phyloP scores from a whole-genome alignment of 2,888 invertebrate species.

The Drosophila kanekoi region DNA sequence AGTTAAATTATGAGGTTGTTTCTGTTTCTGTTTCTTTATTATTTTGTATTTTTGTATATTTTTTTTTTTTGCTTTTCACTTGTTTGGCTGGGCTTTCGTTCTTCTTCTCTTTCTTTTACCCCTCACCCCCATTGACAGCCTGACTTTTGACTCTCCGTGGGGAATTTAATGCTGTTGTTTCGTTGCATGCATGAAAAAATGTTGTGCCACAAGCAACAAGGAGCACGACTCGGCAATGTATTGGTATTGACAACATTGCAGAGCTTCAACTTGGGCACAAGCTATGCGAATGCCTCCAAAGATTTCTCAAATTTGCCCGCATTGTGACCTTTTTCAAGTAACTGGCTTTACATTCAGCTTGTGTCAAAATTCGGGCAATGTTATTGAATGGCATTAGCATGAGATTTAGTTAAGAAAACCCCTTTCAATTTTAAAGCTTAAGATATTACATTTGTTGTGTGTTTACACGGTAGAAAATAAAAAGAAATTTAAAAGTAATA shows the following conservation, averaged over 20 bases:
- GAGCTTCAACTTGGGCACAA: slow-evolving; percentile 29
- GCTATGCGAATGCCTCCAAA: slow-evolving; percentile 6
- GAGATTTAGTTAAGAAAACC: too few relatives aligned
- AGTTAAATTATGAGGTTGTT: slow-evolving; percentile 78
- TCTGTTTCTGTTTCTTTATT: slow-evolving; percentile 51
- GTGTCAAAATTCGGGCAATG: too few relatives aligned
- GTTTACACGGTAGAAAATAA: too few relatives aligned
- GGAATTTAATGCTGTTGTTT: slow-evolving; percentile 63
- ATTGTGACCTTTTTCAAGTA: not conserved
- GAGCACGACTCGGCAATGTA: slow-evolving; percentile 20
- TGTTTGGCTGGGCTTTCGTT: slow-evolving; percentile 21
- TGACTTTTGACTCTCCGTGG: slow-evolving; percentile 66
- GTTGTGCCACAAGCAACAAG: slow-evolving; percentile 26
- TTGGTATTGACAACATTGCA: slow-evolving; percentile 53
- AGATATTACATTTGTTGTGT: too few relatives aligned
- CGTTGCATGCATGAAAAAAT: slow-evolving; percentile 70
- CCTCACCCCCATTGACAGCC: slow-evolving; percentile 42
- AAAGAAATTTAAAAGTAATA: too few relatives aligned
- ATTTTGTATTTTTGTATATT: slow-evolving; percentile 18
- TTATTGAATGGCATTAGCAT: too few relatives aligned
- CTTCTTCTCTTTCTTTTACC: slow-evolving; percentile 1
- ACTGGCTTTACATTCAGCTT: too few relatives aligned
- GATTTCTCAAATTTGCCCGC: not conserved
- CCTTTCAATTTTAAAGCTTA: too few relatives aligned
- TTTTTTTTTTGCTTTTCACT: slow-evolving; percentile 23